Evolutionary conservation across 2,797 vertebrate species (phyloP).

Genomic region (Dicrostonyx torquatus): DNA sequence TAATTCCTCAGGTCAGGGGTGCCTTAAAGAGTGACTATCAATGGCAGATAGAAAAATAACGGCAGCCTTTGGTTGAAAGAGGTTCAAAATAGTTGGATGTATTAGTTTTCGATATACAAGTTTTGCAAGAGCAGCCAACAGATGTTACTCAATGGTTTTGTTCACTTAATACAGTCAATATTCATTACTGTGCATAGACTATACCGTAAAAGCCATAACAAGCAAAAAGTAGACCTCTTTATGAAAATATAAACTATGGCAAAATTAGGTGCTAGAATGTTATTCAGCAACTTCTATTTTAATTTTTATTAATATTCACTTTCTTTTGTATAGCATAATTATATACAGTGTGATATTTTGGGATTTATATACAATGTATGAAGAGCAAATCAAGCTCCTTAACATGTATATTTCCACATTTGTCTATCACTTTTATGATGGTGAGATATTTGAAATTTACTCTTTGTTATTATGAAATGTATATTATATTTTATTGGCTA

Average conservation of each 20-base stretch:
- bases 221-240: slow-evolving; percentile 3
- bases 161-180: not conserved
- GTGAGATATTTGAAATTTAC: not conserved
- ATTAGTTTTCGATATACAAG: not conserved
- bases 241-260: slow-evolving; percentile 3
- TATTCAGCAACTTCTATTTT: not conserved
- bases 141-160: not conserved
- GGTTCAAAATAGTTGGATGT: not conserved
- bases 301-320: not conserved
- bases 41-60: not conserved
- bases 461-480: not conserved
- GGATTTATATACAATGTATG: not conserved
- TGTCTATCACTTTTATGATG: not conserved
- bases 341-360: not conserved
- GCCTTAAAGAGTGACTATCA: not conserved
- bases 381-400: not conserved
- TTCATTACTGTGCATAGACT: not conserved
- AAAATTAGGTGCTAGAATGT: not conserved
- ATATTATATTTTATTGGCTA: not conserved
- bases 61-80: not conserved
- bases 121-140: not conserved
- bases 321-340: not conserved
- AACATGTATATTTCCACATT: not conserved
- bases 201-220: not conserved
- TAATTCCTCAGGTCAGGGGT: not conserved